Base-by-base conservation (phyloP, 2,888 invertebrate genomes). In the Stenurella melanura region DNA sequence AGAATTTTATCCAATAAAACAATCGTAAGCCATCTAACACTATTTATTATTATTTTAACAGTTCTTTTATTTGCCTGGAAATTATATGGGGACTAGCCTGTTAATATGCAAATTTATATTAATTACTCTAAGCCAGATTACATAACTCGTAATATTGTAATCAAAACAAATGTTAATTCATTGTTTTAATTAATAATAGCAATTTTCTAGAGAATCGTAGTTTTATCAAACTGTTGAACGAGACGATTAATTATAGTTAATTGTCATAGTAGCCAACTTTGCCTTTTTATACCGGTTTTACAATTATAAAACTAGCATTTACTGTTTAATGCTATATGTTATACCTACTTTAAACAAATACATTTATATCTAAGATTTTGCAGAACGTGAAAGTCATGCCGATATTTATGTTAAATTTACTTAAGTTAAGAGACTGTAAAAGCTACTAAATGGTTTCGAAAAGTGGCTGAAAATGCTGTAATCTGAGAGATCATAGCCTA, bases 121-220 rank as follows among this genome's bases (percentile, higher is more conserved):
- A 12, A 34, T 63, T 63, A 34, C 34, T 30, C 15, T 63, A 63
- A 63, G 34, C 69, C 18, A 19, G 69, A 57, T 69, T 69, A 69
- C 19, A 57, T 69, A 69, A 69, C 26, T 18, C 30, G 9, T 10
- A 34, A 61, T n/a, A 26, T 58, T 34, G 58, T 69, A 69, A 57
- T 69, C 69, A 57, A 69, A 69, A 69, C 56, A 69, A 57, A 69
- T 69, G 69, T 34, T 56, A 26, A 68, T 50, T 50, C 26, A n/a
- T 10, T 19, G 42, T n/a, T 21, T 68, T 56, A 67, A 56, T 68
- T 68, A 68, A 26, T 54, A 56, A 68, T 68, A 54, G 26, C n/a
- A 69, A 69, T 57, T 69, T 58, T 11, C 42, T 64, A 18, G 58
- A 57, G 54, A 50, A 50, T 18, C 42, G 42, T 67, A 50, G 66